Base-by-base conservation (phyloP, 2,797 vertebrate genomes). In the Chanos chanos region DNA sequence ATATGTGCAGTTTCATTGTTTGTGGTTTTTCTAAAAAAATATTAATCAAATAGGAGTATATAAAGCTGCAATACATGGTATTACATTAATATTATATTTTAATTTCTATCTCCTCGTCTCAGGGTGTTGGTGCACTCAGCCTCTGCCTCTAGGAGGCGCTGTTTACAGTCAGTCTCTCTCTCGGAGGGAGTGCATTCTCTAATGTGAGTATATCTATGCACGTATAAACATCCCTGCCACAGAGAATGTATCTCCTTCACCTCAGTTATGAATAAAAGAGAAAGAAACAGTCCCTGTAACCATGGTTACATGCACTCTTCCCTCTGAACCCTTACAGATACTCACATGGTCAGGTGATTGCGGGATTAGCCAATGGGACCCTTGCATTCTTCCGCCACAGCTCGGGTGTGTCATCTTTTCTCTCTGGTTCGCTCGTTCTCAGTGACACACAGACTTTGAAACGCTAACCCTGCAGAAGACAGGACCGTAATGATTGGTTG, bases 101-200 rank as follows among this genome's bases (percentile, higher is more conserved):
- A 8, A 12, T 9, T 48, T 45, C 15, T 45, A 19, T 10, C 5
- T 66, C 43, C 57, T 40, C 66, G 3, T 22, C 69, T 19, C 44
- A 93, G 92, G 60, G 76, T 93, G 64, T 80, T 89, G 51, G 63
- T 93, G 18, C 89, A 93, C 70, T 80, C 85, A 0, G 86, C 90
- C 30, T 78, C 79, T 39, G 71, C 68, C 13, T 73, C 65, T 49
- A 86, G 86, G 60, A 83, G 87, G 36, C 70, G 65, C 36, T 92
- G 89, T 74, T 71, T 88, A 50, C 86, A 89, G 75, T 88, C 89
- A 1, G 77, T 82, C 15, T 86, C 74, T 47, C 85, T 93, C 25
- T 80, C 86, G 7, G 92, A 93, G 43, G 85, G 89, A 0, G 76
- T 92, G 44, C 86, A 93, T 71, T 92, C 90, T 2, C 85, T 93